Evolutionary conservation across 2,797 vertebrate species (phyloP), one percentile per base, ranked within the genome.

Genomic region (Podarcis lilfordi): DNA sequence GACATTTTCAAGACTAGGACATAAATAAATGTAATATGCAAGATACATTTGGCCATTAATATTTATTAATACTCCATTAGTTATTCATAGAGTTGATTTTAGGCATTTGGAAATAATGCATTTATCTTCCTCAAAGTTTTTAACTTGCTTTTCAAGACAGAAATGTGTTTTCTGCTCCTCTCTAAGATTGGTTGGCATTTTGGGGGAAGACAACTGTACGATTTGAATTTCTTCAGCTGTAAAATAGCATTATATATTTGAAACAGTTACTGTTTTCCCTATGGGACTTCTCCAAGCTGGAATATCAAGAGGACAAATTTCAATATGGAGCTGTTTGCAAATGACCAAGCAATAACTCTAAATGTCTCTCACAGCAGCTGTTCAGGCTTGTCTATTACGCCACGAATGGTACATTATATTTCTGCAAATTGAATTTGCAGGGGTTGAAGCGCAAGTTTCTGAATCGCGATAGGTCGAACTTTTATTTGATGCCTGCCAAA

Each of bases 401-500:
- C 82, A 0, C 61, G 61, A 72, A 82, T 74, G 3, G 40, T 81
- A 64, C 27, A 79, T 40, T 74, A 55, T 35, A 29, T 87, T 88
- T 90, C 32, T 27, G 78, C 29, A 32, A 84, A 91, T 6, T 68
- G 72, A 81, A 74, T 88, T 86, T 90, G 29, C 37, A 91, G 79
- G 85, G 69, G 45, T 9, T 87, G 37, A 35, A 66, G 15, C 71
- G 86, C 72, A 77, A 23, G 43, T 86, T 94, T 89, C 17, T 85
- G 43, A 93, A 43, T 35, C 68, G 21, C 69, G 64, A 13, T n/a
- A 85, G 82, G 43, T 89, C 45, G 89, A 35, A 92, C 79, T 83
- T 88, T 88, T 88, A 82, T 92, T 92, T 93, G 90, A 75, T 66
- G 45, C 61, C 69, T 35, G 1, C 72, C 40, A 82, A 81, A 84